Conservation (phyloP, 2,113 vertebrate genomes). For the Perca flavescens region DNA sequence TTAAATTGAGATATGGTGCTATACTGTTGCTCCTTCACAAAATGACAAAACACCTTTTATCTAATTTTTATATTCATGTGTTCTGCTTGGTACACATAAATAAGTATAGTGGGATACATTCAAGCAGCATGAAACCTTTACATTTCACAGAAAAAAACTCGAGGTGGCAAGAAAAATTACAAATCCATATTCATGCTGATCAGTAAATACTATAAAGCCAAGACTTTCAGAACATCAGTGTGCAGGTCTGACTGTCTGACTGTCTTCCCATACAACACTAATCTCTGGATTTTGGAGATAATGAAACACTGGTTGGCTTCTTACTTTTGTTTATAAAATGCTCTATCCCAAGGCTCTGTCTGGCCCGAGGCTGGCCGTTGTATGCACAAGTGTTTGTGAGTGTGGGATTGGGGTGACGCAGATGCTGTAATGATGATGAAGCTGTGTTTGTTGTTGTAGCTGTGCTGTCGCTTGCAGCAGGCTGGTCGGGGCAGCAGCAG, state of each 20-base stretch:
- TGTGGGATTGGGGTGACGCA: slow-evolving; percentile 45
- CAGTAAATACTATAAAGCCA: background rate
- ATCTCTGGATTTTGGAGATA: slow-evolving; percentile 52
- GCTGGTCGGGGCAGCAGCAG: slow-evolving; percentile 23
- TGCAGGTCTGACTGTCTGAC: slow-evolving; percentile 6
- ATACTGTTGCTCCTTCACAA: background rate
- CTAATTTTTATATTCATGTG: background rate
- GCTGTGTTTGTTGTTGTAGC: slow-evolving; percentile 78
- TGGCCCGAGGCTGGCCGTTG: slow-evolving; percentile 29
- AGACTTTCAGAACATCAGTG: slow-evolving; percentile 8
- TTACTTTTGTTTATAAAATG: slow-evolving; percentile 58
- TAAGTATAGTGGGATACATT: background rate
- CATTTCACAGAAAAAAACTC: background rate
- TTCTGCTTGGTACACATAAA: slow-evolving; percentile 2
- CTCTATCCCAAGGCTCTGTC: slow-evolving; percentile 32
- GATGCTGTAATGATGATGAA: slow-evolving; percentile 75
- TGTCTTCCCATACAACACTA: slow-evolving; percentile 4
- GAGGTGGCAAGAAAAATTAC: background rate
- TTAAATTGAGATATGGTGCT: background rate
- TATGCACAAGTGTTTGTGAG: slow-evolving; percentile 38
- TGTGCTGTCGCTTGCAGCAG: slow-evolving; percentile 56
- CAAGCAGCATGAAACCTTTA: background rate
- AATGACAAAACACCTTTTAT: background rate
- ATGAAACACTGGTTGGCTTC: slow-evolving; percentile 41
- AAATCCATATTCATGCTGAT: slow-evolving; percentile 9